Base-by-base conservation (phyloP, 1,140 invertebrate genomes). In the Microplitis mediator region DNA sequence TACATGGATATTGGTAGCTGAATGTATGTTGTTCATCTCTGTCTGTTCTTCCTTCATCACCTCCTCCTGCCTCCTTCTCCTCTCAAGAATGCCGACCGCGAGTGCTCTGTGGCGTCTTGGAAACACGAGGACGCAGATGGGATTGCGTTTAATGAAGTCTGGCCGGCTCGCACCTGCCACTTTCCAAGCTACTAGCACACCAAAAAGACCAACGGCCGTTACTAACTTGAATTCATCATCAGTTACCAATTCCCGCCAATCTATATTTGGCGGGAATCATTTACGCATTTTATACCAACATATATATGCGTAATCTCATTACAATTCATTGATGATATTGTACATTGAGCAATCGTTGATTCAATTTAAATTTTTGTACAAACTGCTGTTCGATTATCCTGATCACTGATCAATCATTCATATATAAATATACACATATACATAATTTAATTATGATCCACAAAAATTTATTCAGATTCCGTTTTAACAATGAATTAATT, bases 81-180 rank as follows among this genome's bases (percentile, higher is more conserved):
- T 73, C 64, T 63, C 54, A 75, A 68, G 74, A 75, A 75, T 77
- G 73, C 64, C 68, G 72, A 77, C 75, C 72, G 58, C 75, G 67
- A 78, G 74, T 74, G 52, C 52, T 56, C 52, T 56, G 8, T 73
- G 76, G 65, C 71, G 74, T 79, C 75, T 80, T 76, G 82, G 74
- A 81, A 84, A 80, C 79, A 82, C 80, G 81, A 81, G 81, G 82
- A 83, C 83, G 83, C 83, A 84, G 83, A 84, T 84, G 83, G 81
- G 80, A 83, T 81, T 83, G 80, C 79, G 81, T 85, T 85, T 85
- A 85, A 85, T 85, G 83, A 85, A 85, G 83, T 85, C 83, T 84
- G 82, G 82, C 81, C 78, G 76, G 56, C 76, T 81, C 80, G 82
- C 83, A 85, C 83, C 83, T 85, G 83, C 82, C 81, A 76, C 81